phyloP scores from a whole-genome alignment of 2,113 vertebrate genomes.

The Toxostoma redivivum region DNA sequence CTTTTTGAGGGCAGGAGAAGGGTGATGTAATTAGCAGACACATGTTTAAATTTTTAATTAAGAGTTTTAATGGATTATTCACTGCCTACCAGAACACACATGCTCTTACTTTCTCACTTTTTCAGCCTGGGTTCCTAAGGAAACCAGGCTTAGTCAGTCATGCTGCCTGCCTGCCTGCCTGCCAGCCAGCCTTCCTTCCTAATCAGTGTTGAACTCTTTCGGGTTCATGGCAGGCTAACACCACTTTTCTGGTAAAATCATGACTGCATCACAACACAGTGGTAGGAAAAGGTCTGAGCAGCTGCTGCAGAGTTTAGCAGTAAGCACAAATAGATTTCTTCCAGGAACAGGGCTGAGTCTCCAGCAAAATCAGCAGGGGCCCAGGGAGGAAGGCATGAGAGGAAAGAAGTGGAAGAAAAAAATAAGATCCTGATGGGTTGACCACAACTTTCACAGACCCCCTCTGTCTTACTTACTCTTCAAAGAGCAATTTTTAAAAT shows the following conservation, averaged over 20 bases:
- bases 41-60: constrained; percentile 67
- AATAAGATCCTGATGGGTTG: neutral
- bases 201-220: neutral
- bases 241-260: constrained; percentile 6
- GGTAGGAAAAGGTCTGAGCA: neutral
- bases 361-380: neutral
- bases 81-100: constrained; percentile 54
- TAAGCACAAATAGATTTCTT: neutral
- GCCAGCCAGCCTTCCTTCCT: constrained; percentile 35
- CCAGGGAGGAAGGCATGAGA: neutral
- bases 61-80: constrained; percentile 63
- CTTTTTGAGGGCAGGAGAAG: constrained; percentile 42
- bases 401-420: neutral
- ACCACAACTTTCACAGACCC: neutral
- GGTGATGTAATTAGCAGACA: constrained; percentile 63
- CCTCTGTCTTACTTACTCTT: neutral
- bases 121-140: constrained; percentile 57
- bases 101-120: constrained; percentile 34
- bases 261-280: constrained; percentile 1
- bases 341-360: neutral
- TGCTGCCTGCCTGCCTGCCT: constrained; percentile 31
- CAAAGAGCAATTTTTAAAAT: neutral
- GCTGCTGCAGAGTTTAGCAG: neutral
- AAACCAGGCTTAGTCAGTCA: constrained; percentile 46
- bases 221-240: neutral